phyloP scores from a whole-genome alignment of 2,113 vertebrate genomes.

The Fregetta grallaria region DNA sequence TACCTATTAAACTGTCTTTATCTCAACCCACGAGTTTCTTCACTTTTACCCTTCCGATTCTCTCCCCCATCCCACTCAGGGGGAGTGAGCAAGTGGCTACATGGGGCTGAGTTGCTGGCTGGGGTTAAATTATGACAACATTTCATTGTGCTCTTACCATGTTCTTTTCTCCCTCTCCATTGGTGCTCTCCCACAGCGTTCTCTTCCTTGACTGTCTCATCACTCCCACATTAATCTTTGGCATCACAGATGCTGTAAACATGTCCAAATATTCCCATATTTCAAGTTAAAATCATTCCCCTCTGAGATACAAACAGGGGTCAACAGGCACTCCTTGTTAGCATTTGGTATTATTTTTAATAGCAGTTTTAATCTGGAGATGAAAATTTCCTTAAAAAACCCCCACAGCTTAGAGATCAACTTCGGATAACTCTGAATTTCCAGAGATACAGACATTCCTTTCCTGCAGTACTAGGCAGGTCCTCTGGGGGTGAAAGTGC shows the following conservation, averaged over 20 bases:
- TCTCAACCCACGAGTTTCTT: not conserved
- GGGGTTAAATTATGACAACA: not conserved
- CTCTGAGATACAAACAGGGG: not conserved
- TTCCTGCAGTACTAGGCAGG: not conserved
- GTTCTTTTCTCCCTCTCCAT: not conserved
- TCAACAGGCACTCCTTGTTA: not conserved
- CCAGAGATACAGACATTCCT: not conserved
- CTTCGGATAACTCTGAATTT: not conserved
- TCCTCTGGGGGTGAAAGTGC: not conserved
- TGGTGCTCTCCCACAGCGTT: not conserved
- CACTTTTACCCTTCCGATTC: not conserved
- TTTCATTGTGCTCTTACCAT: not conserved
- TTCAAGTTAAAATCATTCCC: not conserved
- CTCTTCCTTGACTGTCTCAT: not conserved
- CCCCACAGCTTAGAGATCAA: not conserved
- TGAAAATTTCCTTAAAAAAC: not conserved
- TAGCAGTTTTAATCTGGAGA: not conserved
- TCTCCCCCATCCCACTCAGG: not conserved
- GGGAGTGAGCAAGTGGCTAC: not conserved
- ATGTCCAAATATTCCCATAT: not conserved
- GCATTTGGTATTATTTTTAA: not conserved
- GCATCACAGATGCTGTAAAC: not conserved
- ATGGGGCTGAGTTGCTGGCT: not conserved
- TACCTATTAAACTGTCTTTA: not conserved
- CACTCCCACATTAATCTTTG: not conserved